Evolutionary conservation across 2,888 invertebrate genomes (phyloP).

Genomic region (Caenorhabditis macrosperma): DNA sequence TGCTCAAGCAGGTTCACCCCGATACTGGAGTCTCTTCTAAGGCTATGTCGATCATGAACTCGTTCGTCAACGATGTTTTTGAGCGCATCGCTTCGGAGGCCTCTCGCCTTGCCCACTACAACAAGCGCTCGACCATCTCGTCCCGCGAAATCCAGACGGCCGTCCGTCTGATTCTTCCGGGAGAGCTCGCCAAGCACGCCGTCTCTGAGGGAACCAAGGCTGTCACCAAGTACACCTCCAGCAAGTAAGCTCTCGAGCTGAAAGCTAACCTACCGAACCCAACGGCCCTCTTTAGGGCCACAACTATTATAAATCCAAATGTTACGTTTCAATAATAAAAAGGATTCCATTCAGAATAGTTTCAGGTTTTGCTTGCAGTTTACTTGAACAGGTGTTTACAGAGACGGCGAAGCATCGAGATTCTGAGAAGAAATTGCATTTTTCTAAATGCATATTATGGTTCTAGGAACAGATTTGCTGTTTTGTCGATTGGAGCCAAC

Average conservation of each 20-base stretch:
- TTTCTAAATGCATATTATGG: too few species aligned
- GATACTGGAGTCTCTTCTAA: conserved; percentile 86
- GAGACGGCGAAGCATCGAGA: too few species aligned
- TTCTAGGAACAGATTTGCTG: too few species aligned
- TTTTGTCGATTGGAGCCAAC: too few species aligned
- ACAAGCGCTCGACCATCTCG: conserved; percentile 85
- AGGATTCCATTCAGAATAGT: too few species aligned
- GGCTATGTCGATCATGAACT: conserved; percentile 87
- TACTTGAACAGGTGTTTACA: too few species aligned
- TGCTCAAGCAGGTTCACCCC: too few species aligned
- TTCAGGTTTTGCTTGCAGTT: too few species aligned
- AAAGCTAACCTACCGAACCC: conserved; percentile 69
- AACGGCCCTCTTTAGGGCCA: conserved; percentile 77
- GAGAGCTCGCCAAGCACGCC: conserved; percentile 66
- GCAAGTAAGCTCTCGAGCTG: too few species aligned
- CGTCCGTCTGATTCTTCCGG: conserved; percentile 66
- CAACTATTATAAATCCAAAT: too few species aligned
- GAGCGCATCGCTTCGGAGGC: conserved; percentile 85
- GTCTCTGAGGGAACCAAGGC: conserved; percentile 64
- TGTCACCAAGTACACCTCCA: conserved; percentile 64
- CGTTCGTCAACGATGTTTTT: conserved; percentile 87
- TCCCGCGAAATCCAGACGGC: conserved; percentile 85
- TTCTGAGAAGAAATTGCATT: too few species aligned
- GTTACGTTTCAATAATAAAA: too few species aligned
- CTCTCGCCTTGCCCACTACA: conserved; percentile 84